Evolutionary conservation across 2,888 invertebrate genomes (phyloP), one percentile per base, ranked within the genome.

Genomic region (Tipula confusa): DNA sequence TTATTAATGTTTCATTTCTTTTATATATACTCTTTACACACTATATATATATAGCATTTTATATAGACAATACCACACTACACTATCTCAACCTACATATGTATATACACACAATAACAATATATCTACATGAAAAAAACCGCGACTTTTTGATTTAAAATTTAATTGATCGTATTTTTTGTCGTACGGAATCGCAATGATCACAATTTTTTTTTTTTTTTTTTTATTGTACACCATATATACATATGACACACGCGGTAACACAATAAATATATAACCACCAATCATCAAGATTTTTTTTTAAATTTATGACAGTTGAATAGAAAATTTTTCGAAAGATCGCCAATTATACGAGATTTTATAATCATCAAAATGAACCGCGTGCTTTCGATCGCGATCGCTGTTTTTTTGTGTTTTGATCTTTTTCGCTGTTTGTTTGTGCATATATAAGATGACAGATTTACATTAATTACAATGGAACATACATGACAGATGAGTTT

Each of bases 1-100:
- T 80, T 80, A 80, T 29, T 80, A 80, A 80, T 80, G 80, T 29
- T 29, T 79, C 29, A 29, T 79, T 79, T 80, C 80, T 29, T 80
- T 80, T 31, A 80, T 80, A n/a, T n/a, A 29, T 80, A 29, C 29
- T 80, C 1, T n/a, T 24, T 7, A 79, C 28, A 79, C 79, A 79
- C 15, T 48, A 48, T 11, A n/a, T 48, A 48, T 15, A 48, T 79
- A 64, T 18, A 80, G 64, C 24, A 24, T 13, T 29, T 29, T 6
- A 80, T 29, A 80, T 15, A 29, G 4, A 80, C 29, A 80, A 80
- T 29, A 80, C 1, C 29, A 80, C 29, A 29, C 15, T 7, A 29
- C 29, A 80, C 31, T 29, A 29, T 29, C 31, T 80, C 29, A 80
- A 80, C 29, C 29, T 29, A 80, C 29, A 80, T 80, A 80, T 13